These are phyloP conservation scores for Euclidia mi DNA, from an alignment of 2,888 invertebrate species.

Conservation along the genomic window DNA sequence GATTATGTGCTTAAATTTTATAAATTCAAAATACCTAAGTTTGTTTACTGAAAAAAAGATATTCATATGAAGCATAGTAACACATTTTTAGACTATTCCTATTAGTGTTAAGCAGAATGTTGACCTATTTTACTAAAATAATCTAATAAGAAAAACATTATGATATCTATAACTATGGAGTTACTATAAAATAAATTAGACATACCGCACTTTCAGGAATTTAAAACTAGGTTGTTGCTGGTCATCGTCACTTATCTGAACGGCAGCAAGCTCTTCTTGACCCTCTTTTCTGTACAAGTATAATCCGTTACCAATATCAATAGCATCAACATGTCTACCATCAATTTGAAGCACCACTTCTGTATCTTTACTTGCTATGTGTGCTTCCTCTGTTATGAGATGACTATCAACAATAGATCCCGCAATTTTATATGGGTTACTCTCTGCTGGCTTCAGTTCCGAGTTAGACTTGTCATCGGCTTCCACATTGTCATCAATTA, in stretches of 20 bases:
- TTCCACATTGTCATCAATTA: conserved; percentile 85
- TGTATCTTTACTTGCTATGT: conserved; percentile 76
- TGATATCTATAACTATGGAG: neutral
- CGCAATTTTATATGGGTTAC: conserved; percentile 58
- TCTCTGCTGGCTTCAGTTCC: conserved; percentile 61
- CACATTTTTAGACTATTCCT: neutral
- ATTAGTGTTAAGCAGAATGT: conserved; percentile 1
- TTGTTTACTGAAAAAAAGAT: no score
- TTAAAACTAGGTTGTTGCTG: conserved; percentile 81
- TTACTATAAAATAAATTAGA: conserved; percentile 14
- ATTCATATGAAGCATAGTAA: no score
- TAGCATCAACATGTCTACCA: conserved; percentile 86
- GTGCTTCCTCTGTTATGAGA: conserved; percentile 63
- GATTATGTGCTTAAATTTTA: no score
- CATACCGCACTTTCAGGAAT: conserved; percentile 88
- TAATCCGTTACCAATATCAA: conserved; percentile 85
- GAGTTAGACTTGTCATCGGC: conserved; percentile 71
- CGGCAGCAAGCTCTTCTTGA: conserved; percentile 82
- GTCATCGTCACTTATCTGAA: conserved; percentile 81
- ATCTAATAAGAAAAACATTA: neutral
- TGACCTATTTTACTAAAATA: neutral
- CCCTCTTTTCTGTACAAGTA: conserved; percentile 85
- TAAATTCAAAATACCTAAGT: no score
- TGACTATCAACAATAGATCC: conserved; percentile 59
- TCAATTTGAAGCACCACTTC: conserved; percentile 86